Evolutionary conservation across 2,888 invertebrate species (phyloP).

Genomic region (Drosophila aldrichi): DNA sequence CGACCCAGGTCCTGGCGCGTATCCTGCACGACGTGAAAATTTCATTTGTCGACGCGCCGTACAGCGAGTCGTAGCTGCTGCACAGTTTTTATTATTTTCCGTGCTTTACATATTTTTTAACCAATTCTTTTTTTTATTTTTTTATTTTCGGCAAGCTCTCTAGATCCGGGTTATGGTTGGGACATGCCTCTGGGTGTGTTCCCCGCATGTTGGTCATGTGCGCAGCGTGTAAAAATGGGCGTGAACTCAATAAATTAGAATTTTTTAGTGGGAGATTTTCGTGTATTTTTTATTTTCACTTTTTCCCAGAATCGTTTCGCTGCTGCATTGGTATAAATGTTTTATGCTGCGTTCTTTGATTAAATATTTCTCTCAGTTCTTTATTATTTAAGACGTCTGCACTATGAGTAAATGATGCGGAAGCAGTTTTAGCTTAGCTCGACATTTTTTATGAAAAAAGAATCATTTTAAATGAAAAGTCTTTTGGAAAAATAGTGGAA

Average conservation of each 20-base stretch:
- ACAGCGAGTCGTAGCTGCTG: slow-evolving; percentile 28
- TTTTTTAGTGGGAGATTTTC: slow-evolving; percentile 50
- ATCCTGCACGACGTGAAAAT: slow-evolving; percentile 69
- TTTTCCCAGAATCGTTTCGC: slow-evolving; percentile 8
- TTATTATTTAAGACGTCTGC: slow-evolving; percentile 13
- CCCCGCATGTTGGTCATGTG: slow-evolving; percentile 44
- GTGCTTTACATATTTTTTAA: slow-evolving; percentile 49
- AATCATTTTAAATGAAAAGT: background rate
- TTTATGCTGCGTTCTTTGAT: slow-evolving; percentile 31
- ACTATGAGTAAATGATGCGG: background rate
- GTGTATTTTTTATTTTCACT: background rate
- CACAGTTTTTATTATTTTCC: slow-evolving; percentile 33
- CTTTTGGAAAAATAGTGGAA: background rate
- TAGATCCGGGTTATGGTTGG: slow-evolving; percentile 46
- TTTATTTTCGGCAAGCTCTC: slow-evolving; percentile 30
- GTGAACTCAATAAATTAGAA: slow-evolving; percentile 73
- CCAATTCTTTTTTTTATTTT: slow-evolving; percentile 27
- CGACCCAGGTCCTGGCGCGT: slow-evolving; percentile 58
- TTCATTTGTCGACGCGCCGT: slow-evolving; percentile 70
- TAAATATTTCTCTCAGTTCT: slow-evolving; percentile 11
- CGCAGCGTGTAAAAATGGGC: slow-evolving; percentile 69
- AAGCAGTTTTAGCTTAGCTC: background rate
- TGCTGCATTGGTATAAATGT: slow-evolving; percentile 22
- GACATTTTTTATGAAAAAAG: background rate
- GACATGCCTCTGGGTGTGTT: slow-evolving; percentile 32